Evolutionary conservation across 2,113 vertebrate genomes (phyloP), one percentile per base, ranked within the genome.

Genomic region (Gasterosteus aculeatus): DNA sequence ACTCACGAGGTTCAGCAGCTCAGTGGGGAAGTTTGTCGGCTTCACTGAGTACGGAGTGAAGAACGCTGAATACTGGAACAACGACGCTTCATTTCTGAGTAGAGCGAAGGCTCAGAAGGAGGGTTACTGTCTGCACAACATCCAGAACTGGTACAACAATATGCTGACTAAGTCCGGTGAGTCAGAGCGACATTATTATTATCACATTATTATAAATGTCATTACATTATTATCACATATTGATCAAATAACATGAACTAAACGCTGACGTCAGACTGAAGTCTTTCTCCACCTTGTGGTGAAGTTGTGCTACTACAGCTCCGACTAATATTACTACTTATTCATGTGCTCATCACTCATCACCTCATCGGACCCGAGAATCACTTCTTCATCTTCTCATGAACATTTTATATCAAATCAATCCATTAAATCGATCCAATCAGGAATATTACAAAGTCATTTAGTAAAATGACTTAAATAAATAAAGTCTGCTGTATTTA

Each of bases 131-230:
- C 1, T 1, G 0, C 0, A 6, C 54, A 51, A 85, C 58, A 1
- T 77, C 35, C 8, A 6, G 11, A 1, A 0, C 0, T 0, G 0
- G 0, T 61, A 76, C 19, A 0, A 0, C 0, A 0, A 1, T 3
- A 0, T 0, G 57, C 65, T 88, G 16, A 1, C 60, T 12, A 85
- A 85, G 41, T 85, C 88, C 49, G 88, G 88, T 90, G 80, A 89
- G 85, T 72, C 10, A 49, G 33, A 56, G 53, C 64, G 1, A 42
- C 65, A 5, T 56, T 22, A 18, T 42, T 35, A 63, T 16, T 18
- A 47, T 15, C 4, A 19, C 6, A 47, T 7, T 47, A 8, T 47
- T 7, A 47, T 18, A 2, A 47, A 7, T 7, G 18, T 46, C 6
- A 46, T 16, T 16, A 46, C 15, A 46, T 16, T 5, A 46, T 46